phyloP scores from a whole-genome alignment of 1,140 invertebrate genomes.

The Ostrea denselamellosa region DNA sequence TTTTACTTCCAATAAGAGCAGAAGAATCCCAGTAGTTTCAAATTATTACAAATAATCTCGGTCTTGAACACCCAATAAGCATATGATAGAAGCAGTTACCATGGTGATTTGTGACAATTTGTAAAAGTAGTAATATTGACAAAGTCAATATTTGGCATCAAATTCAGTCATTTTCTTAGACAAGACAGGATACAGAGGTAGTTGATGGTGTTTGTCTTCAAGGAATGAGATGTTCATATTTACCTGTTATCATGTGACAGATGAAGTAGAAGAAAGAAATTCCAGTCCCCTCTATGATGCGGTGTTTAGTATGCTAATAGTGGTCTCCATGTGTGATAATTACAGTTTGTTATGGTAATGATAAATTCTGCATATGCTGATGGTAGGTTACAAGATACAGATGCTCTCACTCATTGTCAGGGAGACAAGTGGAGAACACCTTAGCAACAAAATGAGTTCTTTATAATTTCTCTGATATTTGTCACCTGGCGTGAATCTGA shows the following conservation, averaged over 20 bases:
- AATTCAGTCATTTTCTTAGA: not conserved
- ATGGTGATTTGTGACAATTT: slow-evolving; percentile 21
- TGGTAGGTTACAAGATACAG: not conserved
- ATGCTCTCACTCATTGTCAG: not conserved
- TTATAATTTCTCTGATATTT: not conserved
- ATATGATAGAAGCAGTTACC: not conserved
- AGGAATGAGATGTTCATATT: not conserved
- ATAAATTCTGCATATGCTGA: slow-evolving; percentile 20
- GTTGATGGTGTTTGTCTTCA: not conserved
- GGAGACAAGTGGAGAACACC: not conserved
- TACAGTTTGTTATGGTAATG: slow-evolving; percentile 20
- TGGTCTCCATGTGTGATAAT: not conserved
- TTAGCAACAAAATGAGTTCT: not conserved
- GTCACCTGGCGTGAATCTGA: not conserved
- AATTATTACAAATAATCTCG: slow-evolving; percentile 15
- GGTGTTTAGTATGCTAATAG: slow-evolving; percentile 22
- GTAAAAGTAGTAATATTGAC: not conserved
- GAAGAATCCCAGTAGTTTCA: not conserved
- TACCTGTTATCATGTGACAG: not conserved
- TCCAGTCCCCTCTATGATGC: not conserved
- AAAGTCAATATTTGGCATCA: slow-evolving; percentile 16
- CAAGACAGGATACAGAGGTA: not conserved
- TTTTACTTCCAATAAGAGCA: not conserved
- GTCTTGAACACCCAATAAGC: not conserved
- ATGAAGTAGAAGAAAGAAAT: not conserved